phyloP scores from a whole-genome alignment of 1,140 invertebrate genomes.

The Eriocheir sinensis region DNA sequence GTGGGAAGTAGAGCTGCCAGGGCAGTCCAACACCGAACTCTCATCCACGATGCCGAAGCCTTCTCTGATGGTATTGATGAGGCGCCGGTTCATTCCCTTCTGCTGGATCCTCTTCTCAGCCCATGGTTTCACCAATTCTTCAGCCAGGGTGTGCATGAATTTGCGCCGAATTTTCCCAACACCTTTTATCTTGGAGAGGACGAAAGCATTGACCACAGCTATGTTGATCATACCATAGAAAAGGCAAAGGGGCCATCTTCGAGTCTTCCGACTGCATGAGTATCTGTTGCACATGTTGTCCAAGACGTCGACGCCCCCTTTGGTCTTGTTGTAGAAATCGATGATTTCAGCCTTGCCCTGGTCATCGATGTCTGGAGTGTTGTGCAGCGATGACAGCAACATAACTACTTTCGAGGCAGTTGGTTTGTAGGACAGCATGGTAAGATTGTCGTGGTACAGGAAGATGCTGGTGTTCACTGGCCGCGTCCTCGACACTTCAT shows the following conservation, averaged over 20 bases:
- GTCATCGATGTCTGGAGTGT: slow-evolving; percentile 70
- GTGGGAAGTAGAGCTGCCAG: too few relatives aligned
- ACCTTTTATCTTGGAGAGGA: too few relatives aligned
- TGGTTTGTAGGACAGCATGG: slow-evolving; percentile 80
- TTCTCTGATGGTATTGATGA: too few relatives aligned
- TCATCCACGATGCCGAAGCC: too few relatives aligned
- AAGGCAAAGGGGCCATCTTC: slow-evolving; percentile 78
- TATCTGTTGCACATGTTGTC: slow-evolving; percentile 79
- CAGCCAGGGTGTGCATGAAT: too few relatives aligned
- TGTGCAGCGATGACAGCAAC: slow-evolving; percentile 81
- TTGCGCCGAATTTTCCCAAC: too few relatives aligned
- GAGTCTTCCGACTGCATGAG: slow-evolving; percentile 54
- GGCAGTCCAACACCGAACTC: too few relatives aligned
- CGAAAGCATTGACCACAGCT: slow-evolving; percentile 64
- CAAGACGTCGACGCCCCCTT: slow-evolving; percentile 81
- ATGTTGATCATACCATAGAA: slow-evolving; percentile 79
- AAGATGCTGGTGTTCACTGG: slow-evolving; percentile 80
- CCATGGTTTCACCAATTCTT: too few relatives aligned
- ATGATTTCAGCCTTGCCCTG: slow-evolving; percentile 81
- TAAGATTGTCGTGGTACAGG: slow-evolving; percentile 79
- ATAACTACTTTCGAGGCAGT: slow-evolving; percentile 81
- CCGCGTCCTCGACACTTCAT: slow-evolving; percentile 58
- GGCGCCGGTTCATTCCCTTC: too few relatives aligned
- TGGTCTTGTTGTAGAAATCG: slow-evolving; percentile 81
- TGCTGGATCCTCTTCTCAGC: too few relatives aligned